Evolutionary conservation across 2,797 vertebrate species (phyloP).

Genomic region (Cephalopachus bancanus): DNA sequence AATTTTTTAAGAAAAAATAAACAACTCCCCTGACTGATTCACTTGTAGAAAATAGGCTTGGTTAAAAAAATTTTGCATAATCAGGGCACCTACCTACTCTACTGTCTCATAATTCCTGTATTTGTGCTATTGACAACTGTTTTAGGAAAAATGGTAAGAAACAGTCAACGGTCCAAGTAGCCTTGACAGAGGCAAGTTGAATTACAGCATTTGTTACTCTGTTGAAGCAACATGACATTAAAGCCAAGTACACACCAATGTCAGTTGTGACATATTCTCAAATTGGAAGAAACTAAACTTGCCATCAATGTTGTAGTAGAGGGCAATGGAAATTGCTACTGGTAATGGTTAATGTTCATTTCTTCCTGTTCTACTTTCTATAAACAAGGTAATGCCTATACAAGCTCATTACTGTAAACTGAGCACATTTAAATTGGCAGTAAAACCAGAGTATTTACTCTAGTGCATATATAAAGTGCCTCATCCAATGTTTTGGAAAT

Average conservation of each 20-base stretch:
- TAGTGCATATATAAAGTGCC: constrained; percentile 94
- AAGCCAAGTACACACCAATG: constrained; percentile 64
- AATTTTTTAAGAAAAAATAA: constrained; percentile 42
- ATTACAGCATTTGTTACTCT: constrained; percentile 41
- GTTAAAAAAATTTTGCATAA: background rate
- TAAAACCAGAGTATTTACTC: constrained; percentile 95
- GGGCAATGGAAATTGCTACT: constrained; percentile 89
- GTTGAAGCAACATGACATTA: constrained; percentile 51
- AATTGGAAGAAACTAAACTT: constrained; percentile 81
- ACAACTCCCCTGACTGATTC: background rate
- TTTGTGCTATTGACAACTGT: constrained; percentile 41
- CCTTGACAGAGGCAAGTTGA: background rate
- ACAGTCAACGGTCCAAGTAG: constrained; percentile 2
- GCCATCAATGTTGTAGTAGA: constrained; percentile 79
- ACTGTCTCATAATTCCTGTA: background rate
- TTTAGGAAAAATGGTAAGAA: constrained; percentile 64
- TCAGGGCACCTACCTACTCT: background rate
- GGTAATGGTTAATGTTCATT: constrained; percentile 90
- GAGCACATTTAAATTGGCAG: constrained; percentile 98
- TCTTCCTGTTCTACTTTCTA: constrained; percentile 92
- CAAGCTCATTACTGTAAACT: constrained; percentile 96
- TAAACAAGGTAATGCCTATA: constrained; percentile 92
- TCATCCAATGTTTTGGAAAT: constrained; percentile 91
- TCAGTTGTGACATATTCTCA: constrained; percentile 73
- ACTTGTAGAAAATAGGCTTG: constrained; percentile 39